Percentiles rank a stretch among this genome's conserved stretches.
Evolutionary conservation across 2,797 vertebrate genomes (phyloP).

Genomic region (Parauchenoglanis punctatus): DNA sequence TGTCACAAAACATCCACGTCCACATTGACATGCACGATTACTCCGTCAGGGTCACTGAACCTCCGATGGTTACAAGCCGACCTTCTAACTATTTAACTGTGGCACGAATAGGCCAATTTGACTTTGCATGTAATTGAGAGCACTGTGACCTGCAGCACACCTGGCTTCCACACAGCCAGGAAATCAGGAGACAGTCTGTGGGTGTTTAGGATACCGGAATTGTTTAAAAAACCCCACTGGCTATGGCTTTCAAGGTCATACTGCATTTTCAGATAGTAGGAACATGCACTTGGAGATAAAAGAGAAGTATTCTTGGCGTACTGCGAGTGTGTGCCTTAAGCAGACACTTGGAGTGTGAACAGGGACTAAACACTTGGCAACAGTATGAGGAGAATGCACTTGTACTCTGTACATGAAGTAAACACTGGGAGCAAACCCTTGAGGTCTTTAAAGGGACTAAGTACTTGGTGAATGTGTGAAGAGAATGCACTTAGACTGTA

Average conservation of each 20-base stretch:
- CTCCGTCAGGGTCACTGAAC: conserved; percentile 45
- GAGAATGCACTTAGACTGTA: conserved; percentile 18
- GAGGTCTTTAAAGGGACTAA: conserved; percentile 13
- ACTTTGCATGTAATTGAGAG: conserved; percentile 47
- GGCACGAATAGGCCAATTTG: conserved; percentile 41
- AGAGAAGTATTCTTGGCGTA: conserved; percentile 24
- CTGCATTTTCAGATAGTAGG: background rate
- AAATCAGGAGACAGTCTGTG: background rate
- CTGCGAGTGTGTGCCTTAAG: background rate
- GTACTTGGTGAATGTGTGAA: conserved; percentile 19
- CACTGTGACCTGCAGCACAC: conserved; percentile 43
- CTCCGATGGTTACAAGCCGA: conserved; percentile 38
- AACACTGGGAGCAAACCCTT: conserved; percentile 15
- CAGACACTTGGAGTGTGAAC: conserved; percentile 20
- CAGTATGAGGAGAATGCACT: background rate
- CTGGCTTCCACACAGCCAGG: conserved; percentile 22
- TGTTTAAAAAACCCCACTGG: conserved; percentile 7
- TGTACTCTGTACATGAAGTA: conserved; percentile 1
- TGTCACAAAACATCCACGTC: conserved; percentile 34
- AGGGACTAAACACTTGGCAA: conserved; percentile 28
- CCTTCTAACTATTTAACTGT: conserved; percentile 53
- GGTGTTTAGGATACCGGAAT: background rate
- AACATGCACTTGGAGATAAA: conserved; percentile 14
- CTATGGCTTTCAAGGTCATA: conserved; percentile 15
- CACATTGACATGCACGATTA: conserved; percentile 50